Conservation (phyloP, 2,113 vertebrate genomes). For the Astatotilapia flaviijosephi region DNA sequence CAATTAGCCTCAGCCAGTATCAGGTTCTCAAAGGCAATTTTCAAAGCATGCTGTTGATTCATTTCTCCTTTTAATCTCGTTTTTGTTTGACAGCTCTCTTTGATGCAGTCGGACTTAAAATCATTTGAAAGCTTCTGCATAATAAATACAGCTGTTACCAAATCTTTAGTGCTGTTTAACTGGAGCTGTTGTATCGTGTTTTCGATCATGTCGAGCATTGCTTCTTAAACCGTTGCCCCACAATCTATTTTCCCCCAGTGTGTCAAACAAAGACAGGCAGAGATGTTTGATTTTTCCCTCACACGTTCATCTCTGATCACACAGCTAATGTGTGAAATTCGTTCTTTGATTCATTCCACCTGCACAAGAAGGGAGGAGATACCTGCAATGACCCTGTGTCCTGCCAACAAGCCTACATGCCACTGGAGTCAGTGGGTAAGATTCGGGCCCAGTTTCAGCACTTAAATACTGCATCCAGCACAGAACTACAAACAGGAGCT, state of each 20-base stretch:
- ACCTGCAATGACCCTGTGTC: background rate
- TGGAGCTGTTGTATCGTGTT: background rate
- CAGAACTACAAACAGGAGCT: background rate
- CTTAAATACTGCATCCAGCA: background rate
- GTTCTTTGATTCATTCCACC: background rate
- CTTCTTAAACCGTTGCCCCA: background rate
- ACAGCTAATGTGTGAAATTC: background rate
- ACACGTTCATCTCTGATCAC: background rate
- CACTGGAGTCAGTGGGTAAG: background rate
- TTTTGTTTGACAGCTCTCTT: background rate
- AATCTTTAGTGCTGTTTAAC: background rate
- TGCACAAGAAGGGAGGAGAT: background rate
- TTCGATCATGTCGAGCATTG: background rate
- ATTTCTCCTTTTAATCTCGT: background rate
- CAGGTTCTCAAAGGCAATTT: constrained; percentile 29
- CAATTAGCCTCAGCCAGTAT: background rate
- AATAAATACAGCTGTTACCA: background rate
- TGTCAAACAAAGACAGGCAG: background rate
- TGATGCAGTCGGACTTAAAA: background rate
- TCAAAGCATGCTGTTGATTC: background rate
- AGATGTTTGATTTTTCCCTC: background rate
- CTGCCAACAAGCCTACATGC: background rate
- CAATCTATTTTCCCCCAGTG: background rate
- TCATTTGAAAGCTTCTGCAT: background rate
- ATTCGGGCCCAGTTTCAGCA: rapidly evolving